These are phyloP conservation scores for Desmophyllum pertusum DNA, from an alignment of 92 coral and sea anemone genomes.

Conservation along the genomic window DNA sequence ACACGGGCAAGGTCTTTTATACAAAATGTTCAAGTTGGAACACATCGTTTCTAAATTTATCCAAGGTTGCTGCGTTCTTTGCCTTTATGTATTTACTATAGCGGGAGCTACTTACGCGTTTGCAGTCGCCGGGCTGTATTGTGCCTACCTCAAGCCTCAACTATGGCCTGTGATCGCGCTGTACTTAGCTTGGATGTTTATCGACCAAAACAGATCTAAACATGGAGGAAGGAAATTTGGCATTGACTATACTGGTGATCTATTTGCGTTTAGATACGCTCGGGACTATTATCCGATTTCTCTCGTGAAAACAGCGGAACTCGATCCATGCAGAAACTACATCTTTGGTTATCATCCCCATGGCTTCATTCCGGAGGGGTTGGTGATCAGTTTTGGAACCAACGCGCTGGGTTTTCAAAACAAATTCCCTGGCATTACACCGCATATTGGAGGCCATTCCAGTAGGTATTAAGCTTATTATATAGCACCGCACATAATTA, in stretches of 20 bases:
- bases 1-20: not conserved
- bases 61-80: not conserved
- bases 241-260: not conserved
- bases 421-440: constrained; percentile 36
- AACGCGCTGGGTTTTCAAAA: constrained; percentile 49
- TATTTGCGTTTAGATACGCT: constrained; percentile 25
- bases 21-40: not conserved
- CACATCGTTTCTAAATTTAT: not conserved
- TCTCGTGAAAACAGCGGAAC: constrained; percentile 57
- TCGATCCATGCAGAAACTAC: constrained; percentile 54
- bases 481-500: too few species aligned
- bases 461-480: not conserved
- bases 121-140: not conserved
- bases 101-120: not conserved
- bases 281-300: constrained; percentile 63
- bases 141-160: not conserved
- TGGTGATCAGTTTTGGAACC: constrained; percentile 74
- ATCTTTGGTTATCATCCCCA: constrained; percentile 86
- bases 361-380: constrained; percentile 80
- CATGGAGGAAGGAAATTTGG: constrained; percentile 51
- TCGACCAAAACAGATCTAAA: constrained; percentile 42
- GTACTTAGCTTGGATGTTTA: constrained; percentile 53
- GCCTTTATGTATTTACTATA: not conserved
- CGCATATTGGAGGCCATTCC: constrained; percentile 33
- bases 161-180: constrained; percentile 9